Evolutionary conservation across 2,888 invertebrate species (phyloP).

Genomic region (Nemurella pictetii): DNA sequence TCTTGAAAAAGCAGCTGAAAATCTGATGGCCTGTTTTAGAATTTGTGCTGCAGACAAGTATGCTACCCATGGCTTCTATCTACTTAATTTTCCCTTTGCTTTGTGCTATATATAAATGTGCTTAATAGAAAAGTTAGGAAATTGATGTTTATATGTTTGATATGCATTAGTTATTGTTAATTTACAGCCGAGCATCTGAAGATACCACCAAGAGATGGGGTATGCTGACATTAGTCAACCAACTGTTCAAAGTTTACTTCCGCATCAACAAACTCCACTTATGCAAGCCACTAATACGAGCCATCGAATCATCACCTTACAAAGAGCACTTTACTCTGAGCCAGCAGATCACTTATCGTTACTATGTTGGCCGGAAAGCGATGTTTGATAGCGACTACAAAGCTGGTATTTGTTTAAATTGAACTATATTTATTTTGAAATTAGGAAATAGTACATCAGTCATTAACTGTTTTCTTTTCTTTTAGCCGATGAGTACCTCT

Average conservation of each 20-base stretch:
- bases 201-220: slow-evolving; percentile 93
- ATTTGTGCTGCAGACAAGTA: slow-evolving; percentile 92
- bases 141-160: background rate
- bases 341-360: slow-evolving; percentile 95
- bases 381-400: slow-evolving; percentile 98
- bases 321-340: slow-evolving; percentile 88
- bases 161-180: background rate
- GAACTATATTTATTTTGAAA: background rate
- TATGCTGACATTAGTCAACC: slow-evolving; percentile 95
- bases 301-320: slow-evolving; percentile 90
- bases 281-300: slow-evolving; percentile 92
- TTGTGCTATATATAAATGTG: background rate
- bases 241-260: slow-evolving; percentile 96
- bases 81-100: background rate
- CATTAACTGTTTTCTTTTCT: slow-evolving; percentile 23
- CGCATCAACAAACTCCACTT: slow-evolving; percentile 87
- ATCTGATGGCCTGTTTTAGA: slow-evolving; percentile 89
- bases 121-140: background rate
- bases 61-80: slow-evolving; percentile 44
- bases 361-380: slow-evolving; percentile 95
- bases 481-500: slow-evolving; percentile 84
- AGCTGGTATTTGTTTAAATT: slow-evolving; percentile 59
- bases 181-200: slow-evolving; percentile 73
- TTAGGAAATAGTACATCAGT: background rate
- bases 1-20: slow-evolving; percentile 91